A percentile compares a stretch with the other conserved stretches of the same genome.
These are phyloP conservation scores for Chymomyza amoena DNA, from an alignment of 2,888 invertebrate species.

Conservation along the genomic window DNA sequence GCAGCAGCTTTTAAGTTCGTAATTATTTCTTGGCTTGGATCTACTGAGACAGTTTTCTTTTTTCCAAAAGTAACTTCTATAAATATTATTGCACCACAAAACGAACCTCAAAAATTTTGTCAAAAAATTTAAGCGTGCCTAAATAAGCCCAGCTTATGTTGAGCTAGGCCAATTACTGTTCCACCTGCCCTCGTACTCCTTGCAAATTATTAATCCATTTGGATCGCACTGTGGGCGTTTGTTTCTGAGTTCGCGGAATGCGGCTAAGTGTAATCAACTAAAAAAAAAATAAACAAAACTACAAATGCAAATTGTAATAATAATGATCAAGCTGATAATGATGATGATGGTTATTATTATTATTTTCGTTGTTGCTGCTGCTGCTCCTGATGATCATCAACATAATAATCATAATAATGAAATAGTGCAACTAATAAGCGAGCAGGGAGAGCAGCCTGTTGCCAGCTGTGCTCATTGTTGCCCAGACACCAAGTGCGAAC, in stretches of 20 bases:
- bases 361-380: neutral
- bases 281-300: neutral
- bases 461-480: neutral
- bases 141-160: too few relatives aligned
- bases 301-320: neutral
- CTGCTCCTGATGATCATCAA: slow-evolving; percentile 15
- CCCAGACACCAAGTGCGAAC: slow-evolving; percentile 43
- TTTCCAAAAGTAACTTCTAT: too few relatives aligned
- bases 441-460: neutral
- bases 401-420: slow-evolving; percentile 35
- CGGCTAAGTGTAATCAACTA: neutral
- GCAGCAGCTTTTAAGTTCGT: too few relatives aligned
- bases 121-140: too few relatives aligned
- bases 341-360: neutral
- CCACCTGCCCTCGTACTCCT: neutral
- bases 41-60: too few relatives aligned
- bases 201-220: neutral
- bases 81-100: too few relatives aligned
- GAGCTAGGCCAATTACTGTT: neutral
- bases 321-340: neutral
- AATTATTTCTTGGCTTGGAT: too few relatives aligned
- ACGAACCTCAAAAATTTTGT: too few relatives aligned
- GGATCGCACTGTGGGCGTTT: neutral
- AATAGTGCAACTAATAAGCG: slow-evolving; percentile 42
- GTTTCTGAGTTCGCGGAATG: neutral